Base-by-base conservation (phyloP, 2,113 vertebrate species). In the Pollimyrus isidori region DNA sequence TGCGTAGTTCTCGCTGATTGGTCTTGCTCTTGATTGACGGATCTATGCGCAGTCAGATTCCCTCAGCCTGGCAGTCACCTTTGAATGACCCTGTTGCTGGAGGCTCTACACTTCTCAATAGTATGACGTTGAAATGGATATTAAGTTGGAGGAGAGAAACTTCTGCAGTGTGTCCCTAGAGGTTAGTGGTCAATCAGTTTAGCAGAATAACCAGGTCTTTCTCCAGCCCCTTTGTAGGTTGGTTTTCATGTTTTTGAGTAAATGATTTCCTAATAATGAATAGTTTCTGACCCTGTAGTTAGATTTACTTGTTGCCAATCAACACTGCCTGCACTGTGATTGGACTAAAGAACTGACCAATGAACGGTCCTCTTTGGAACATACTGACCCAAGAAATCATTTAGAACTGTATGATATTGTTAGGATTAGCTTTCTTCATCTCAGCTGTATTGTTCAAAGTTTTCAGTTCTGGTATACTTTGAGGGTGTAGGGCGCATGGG, bases 11-110 rank as follows among this genome's bases (percentile, higher is more conserved):
- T 84, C 23, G 7, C 90, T 94, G 92, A 93, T 92, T 93, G 92
- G 94, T 90, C 92, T 89, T 93, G 90, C 93, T 90, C 89, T 91
- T 90, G 73, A 52, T 89, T 93, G 90, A 89, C 90, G 91, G 85
- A 92, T 92, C 87, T 91, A 88, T 83, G 45, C 89, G 53, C 89
- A 87, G 88, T 86, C 52, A 73, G 52, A 83, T 83, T 86, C 86
- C 88, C 90, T 69, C 50, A 21, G 85, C 87, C 90, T 91, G 90
- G 82, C 88, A 90, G 53, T 89, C 87, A 35, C 89, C 91, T 26
- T 76, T 91, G 90, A 90, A 91, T 90, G 86, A 69, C 23, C 89
- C 89, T 89, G 89, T 91, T 90, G 90, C 90, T 89, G 91, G 86
- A 90, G 48, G 89, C 90, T 91, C 91, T 93, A 23, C 7, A 35